Evolutionary conservation across 2,113 vertebrate genomes (phyloP).

Genomic region (zebrafish (Danio rerio)): GRCz12tu NC_133180.1:19560501-19561000

Average conservation of each 20-base stretch:
- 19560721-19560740: background rate
- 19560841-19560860: background rate
- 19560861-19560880: background rate
- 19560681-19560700: background rate
- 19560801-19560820: background rate
- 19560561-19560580: constrained; percentile 17
- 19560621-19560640: constrained; percentile 8
- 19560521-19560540: background rate
- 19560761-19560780: background rate
- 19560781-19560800: background rate
- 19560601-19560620: background rate
- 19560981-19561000: too few species aligned
- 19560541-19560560: background rate
- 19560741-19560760: too few species aligned
- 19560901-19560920: too few species aligned
- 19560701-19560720: background rate
- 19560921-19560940: too few species aligned
- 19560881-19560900: too few species aligned
- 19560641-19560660: constrained; percentile 5
- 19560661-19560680: constrained; percentile 5
- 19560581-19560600: constrained; percentile 5
- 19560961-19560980: too few species aligned
- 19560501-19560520: background rate
- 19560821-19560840: background rate
- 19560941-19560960: too few species aligned